Evolutionary conservation across 1,140 invertebrate genomes (phyloP).

Genomic region (Dendroctonus ponderosae): DNA sequence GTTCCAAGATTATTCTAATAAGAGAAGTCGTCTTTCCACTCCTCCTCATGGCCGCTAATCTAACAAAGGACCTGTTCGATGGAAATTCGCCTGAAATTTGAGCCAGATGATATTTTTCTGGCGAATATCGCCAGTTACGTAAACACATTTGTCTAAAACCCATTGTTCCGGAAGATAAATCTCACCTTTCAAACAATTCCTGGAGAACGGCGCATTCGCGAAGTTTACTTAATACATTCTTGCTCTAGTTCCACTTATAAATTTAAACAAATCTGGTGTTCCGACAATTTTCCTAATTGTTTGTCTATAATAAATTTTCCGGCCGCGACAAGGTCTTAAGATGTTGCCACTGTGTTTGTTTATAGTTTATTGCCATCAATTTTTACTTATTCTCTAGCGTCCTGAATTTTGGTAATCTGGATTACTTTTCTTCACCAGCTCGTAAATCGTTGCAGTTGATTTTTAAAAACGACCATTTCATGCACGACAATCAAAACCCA

Average conservation of each 20-base stretch:
- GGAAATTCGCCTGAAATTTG: too few species aligned
- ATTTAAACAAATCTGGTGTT: slow-evolving; percentile 20
- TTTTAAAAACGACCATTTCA: too few species aligned
- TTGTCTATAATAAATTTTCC: slow-evolving; percentile 21
- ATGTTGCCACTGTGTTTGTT: slow-evolving; percentile 11
- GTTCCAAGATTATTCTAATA: too few species aligned
- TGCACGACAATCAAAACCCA: too few species aligned
- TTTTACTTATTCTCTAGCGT: slow-evolving; percentile 8
- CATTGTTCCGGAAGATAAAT: slow-evolving; percentile 18
- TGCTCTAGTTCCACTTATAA: slow-evolving; percentile 23
- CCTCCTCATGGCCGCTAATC: too few species aligned
- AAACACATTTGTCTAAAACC: slow-evolving; percentile 7
- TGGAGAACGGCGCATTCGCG: background rate
- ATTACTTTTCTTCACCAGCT: slow-evolving; percentile 4
- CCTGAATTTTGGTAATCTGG: slow-evolving; percentile 11
- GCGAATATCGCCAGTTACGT: slow-evolving; percentile 1
- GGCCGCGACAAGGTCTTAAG: slow-evolving; percentile 10
- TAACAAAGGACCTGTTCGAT: too few species aligned
- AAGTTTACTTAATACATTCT: slow-evolving; percentile 17
- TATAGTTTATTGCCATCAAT: slow-evolving; percentile 15
- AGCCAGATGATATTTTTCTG: background rate
- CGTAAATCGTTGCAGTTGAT: background rate
- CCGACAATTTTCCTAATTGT: slow-evolving; percentile 22
- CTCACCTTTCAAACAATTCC: slow-evolving; percentile 15
- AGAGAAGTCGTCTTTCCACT: too few species aligned